These are phyloP conservation scores for Palythoa grandis DNA, from an alignment of 92 coral and sea anemone genomes.

Conservation along the genomic window DNA sequence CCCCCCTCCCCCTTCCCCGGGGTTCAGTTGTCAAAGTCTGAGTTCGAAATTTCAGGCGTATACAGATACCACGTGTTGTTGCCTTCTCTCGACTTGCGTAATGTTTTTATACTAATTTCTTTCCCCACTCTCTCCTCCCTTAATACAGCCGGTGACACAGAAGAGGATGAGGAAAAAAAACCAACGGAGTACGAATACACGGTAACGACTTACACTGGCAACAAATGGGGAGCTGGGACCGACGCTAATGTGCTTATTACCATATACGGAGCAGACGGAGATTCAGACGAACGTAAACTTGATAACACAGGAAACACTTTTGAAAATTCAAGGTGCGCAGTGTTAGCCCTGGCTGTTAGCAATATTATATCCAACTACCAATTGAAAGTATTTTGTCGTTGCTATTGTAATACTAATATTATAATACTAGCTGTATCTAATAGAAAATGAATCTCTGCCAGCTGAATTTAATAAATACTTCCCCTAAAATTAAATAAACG, in stretches of 20 bases:
- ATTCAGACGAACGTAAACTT: constrained; percentile 68
- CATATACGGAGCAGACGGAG: constrained; percentile 79
- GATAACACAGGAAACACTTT: constrained; percentile 80
- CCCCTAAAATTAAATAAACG: no score
- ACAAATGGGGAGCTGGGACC: constrained; percentile 81
- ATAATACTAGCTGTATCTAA: no score
- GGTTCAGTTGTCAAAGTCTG: no score
- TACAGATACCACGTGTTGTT: not conserved
- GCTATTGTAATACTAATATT: not conserved
- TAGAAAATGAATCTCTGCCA: no score
- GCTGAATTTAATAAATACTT: no score
- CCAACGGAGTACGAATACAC: constrained; percentile 55
- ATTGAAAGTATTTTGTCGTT: not conserved
- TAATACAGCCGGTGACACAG: not conserved
- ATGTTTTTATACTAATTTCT: not conserved
- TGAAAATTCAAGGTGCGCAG: constrained; percentile 57
- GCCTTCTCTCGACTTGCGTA: not conserved
- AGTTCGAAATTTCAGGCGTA: not conserved
- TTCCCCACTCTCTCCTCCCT: not conserved
- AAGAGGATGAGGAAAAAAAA: constrained; percentile 14
- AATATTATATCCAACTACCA: no score
- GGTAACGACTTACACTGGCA: constrained; percentile 76
- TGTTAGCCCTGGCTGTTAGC: not conserved
- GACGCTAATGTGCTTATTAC: constrained; percentile 85
- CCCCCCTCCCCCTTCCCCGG: no score